Base-by-base conservation (phyloP, 2,888 invertebrate species). In the Therioaphis trifolii region DNA sequence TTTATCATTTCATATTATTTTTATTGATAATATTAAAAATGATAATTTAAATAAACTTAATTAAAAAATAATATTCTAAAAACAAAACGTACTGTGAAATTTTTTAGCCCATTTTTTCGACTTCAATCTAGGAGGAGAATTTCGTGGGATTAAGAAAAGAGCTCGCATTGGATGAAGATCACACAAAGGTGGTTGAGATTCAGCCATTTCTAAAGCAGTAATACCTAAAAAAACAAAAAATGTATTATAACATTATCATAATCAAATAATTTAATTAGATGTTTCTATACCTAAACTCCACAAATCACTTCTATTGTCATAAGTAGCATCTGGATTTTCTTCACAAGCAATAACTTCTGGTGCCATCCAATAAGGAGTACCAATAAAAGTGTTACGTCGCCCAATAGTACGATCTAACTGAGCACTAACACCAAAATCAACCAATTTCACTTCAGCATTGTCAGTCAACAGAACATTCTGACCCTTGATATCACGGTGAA, bases 131-230 rank as follows among this genome's bases (percentile, higher is more conserved):
- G 99, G 99, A 78, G 99, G 98, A 87, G 97, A 96, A 90, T 99
- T 99, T 88, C 99, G 93, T 87, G 99, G 99, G 89, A 99, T 99
- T 87, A 99, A 93, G 90, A 99, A 99, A 87, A 99, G 92, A 86
- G 99, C 99, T 88, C 99, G 92, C 99, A 99, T 99, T 35, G 99
- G 99, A 91, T 99, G 99, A 89, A 99, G 93, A 91, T 99, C 99
- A 91, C 99, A 99, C 85, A 99, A 92, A 58, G 99, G 98, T 86
- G 99, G 99, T 90, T 98, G 98, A 88, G 97, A 97, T 91, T 99
- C 99, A 84, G 99, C 99, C 99, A 99, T 99, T 92, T 99, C 99
- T 86, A 99, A 92, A 77, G 99, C 97, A 84, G 99, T 99, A 88
- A 99, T 99, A 88, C 99, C 96, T 86, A 95, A 91, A 84, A 84